Base-by-base conservation (phyloP, 2,888 invertebrate genomes). In the Heteromurus nitidus region DNA sequence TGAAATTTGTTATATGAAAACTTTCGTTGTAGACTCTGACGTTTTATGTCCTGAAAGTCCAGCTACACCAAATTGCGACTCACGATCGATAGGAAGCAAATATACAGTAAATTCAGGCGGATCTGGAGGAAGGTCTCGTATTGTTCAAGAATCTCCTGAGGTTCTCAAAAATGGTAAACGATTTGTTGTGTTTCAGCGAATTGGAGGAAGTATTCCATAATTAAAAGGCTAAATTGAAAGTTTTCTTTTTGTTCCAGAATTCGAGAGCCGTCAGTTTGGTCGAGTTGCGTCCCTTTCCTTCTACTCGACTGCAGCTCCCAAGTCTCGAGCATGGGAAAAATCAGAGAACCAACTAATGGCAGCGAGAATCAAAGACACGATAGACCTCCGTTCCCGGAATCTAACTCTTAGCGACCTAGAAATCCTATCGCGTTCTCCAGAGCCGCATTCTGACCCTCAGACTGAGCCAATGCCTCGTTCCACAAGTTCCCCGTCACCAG, bases 271-370 rank as follows among this genome's bases (percentile, higher is more conserved):
- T 16, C 77, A 67, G 13, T 65, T 77, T 22, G 30, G 20, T 1
- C 30, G 79, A 55, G 81, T 84, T 0, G 80, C 79, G 2, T 81
- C 82, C 0, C 22, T 81, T 0, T 84, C 84, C 3, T 84, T 84
- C 24, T 84, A 84, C 44, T 83, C 82, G 1, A 60, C 58, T 13
- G 70, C 9, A 30, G 22, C 16, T 16, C 60, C 64, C 11, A 84
- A 80, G 24, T 80, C 84, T 0, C 50, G 82, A 18, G 84, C 84
- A 0, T 85, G 86, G 85, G 85, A 84, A 58, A 82, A 84, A 22
- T 84, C 85, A 5, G 86, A 84, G 44, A 74, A 72, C 13, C 83
- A 85, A 62, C 65, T 86, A 69, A 81, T 85, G 80, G 85, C 85
- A 62, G 86, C 85, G 11, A 81, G 82, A 73, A 83, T 86, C 50